phyloP scores from a whole-genome alignment of 2,888 invertebrate genomes.

The Eupithecia abbreviata region DNA sequence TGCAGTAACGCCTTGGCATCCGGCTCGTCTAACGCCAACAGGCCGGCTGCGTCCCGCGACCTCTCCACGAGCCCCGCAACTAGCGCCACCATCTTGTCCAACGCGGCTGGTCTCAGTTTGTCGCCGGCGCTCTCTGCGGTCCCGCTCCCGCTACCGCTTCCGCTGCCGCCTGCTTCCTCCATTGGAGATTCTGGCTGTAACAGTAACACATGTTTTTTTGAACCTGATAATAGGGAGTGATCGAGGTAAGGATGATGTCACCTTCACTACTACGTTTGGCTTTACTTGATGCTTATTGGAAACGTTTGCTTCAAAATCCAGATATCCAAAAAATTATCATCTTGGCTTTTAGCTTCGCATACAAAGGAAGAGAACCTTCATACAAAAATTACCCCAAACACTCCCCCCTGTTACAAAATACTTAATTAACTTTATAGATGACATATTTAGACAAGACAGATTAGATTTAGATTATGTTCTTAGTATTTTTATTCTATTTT shows the following conservation, averaged over 20 bases:
- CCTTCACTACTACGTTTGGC: too few relatives aligned
- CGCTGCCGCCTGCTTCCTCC: conserved; percentile 77
- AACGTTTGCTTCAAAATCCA: too few relatives aligned
- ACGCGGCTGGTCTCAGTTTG: conserved; percentile 93
- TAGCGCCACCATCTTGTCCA: conserved; percentile 97
- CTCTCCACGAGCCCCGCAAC: conserved; percentile 95
- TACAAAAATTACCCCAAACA: too few relatives aligned
- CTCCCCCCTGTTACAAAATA: too few relatives aligned
- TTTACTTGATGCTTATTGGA: too few relatives aligned
- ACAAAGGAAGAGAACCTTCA: too few relatives aligned
- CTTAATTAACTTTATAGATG: too few relatives aligned
- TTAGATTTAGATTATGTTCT: too few relatives aligned
- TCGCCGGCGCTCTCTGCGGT: conserved; percentile 71
- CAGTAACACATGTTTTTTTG: background rate
- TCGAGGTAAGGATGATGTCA: background rate
- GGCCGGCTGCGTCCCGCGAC: conserved; percentile 90
- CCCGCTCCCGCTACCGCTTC: conserved; percentile 60
- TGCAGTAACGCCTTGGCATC: conserved; percentile 93
- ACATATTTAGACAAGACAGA: too few relatives aligned
- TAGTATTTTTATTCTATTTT: too few relatives aligned
- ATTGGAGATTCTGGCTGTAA: conserved; percentile 70
- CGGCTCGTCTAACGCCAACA: conserved; percentile 88
- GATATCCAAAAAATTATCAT: too few relatives aligned
- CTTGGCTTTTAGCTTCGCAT: too few relatives aligned
- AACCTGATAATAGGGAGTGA: background rate